Conservation (phyloP, 2,797 vertebrate species). For the Tangara arthus region DNA sequence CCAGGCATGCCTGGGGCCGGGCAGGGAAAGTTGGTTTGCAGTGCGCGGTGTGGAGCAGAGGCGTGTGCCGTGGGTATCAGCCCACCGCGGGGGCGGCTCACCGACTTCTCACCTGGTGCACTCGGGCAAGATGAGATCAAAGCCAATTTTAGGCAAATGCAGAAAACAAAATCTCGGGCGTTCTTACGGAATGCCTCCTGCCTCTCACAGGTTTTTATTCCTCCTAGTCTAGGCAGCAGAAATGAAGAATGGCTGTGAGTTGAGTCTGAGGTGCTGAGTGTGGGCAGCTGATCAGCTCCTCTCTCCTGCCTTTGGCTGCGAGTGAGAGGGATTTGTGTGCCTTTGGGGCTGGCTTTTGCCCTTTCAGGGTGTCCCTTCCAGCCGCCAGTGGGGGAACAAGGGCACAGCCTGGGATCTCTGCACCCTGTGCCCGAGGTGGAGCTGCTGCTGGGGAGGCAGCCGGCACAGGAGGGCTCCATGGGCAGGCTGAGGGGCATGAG, state of each 20-base stretch:
- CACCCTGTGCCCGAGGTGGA: background rate
- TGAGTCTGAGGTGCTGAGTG: background rate
- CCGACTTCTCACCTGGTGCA: background rate
- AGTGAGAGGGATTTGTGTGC: background rate
- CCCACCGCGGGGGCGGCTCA: background rate
- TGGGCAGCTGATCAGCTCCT: background rate
- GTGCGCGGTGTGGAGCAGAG: background rate
- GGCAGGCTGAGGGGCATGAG: background rate
- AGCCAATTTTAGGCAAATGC: background rate
- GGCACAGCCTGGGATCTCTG: background rate
- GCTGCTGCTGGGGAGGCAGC: background rate
- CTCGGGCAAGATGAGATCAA: background rate
- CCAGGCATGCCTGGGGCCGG: background rate
- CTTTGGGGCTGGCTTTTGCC: background rate
- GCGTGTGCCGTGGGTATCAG: background rate
- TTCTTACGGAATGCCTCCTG: background rate
- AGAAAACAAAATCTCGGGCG: background rate
- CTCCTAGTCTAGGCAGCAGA: background rate
- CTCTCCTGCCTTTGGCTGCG: background rate
- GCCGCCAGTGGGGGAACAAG: background rate
- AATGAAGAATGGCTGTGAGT: background rate
- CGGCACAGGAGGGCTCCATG: rapidly evolving
- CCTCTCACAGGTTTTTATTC: background rate
- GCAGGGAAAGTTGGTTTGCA: slow-evolving; percentile 27
- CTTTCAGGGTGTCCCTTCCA: background rate